Percentiles rank a stretch among this genome's conserved stretches.
These are phyloP conservation scores for Thalassophryne amazonica DNA, from an alignment of 2,797 vertebrate species.

Conservation along the genomic window DNA sequence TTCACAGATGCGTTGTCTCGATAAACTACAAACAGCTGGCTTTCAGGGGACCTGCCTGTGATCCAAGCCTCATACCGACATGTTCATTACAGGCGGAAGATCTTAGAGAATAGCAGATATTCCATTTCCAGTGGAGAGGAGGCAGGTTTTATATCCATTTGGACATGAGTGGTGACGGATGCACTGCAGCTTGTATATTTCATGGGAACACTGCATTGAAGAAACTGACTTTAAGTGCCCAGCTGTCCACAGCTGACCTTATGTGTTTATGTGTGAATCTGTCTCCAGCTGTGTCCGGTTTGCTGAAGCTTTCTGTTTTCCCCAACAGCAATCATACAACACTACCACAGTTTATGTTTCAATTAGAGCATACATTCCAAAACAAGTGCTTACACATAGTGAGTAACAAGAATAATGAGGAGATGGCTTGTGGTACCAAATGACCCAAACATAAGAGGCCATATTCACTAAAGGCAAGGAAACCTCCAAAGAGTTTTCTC, in stretches of 20 bases:
- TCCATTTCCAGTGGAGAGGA: slow-evolving; percentile 6
- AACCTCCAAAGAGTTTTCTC: no score
- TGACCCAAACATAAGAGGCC: no score
- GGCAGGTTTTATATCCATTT: slow-evolving; percentile 32
- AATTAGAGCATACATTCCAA: neutral
- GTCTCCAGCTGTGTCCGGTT: slow-evolving; percentile 28
- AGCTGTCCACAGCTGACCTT: slow-evolving; percentile 14
- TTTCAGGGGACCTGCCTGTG: slow-evolving; percentile 19
- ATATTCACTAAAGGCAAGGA: no score
- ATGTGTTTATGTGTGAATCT: slow-evolving; percentile 22
- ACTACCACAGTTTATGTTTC: neutral
- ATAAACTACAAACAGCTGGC: slow-evolving; percentile 57
- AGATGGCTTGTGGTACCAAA: no score
- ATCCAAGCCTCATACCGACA: slow-evolving; percentile 26
- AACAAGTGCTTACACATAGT: no score
- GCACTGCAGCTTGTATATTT: slow-evolving; percentile 14
- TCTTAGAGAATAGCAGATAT: slow-evolving; percentile 48
- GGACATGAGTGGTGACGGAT: slow-evolving; percentile 22
- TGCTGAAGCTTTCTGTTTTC: slow-evolving; percentile 11
- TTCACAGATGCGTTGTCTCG: slow-evolving; percentile 36
- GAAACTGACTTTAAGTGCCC: slow-evolving; percentile 1
- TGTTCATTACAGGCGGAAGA: slow-evolving; percentile 26
- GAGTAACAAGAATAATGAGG: no score
- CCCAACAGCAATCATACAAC: no score
- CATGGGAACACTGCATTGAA: slow-evolving; percentile 29